Base-by-base conservation (phyloP, 23 tunicate species). In the Styela plicata region DNA sequence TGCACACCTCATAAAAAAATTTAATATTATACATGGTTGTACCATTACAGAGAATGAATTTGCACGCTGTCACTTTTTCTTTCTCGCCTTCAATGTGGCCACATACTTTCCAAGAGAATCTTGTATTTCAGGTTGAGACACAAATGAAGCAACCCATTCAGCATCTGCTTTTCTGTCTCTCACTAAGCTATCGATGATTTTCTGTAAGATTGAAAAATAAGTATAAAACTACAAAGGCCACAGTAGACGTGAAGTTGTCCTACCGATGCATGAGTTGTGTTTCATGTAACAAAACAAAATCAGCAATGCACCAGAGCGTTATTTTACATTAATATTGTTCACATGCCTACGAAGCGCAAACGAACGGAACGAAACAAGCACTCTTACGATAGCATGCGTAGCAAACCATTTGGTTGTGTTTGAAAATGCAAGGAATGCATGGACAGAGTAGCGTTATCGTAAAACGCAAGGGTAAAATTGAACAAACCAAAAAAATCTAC, bases 21-120 rank as follows among this genome's bases (percentile, higher is more conserved):
- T n/a, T n/a, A n/a, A n/a, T n/a, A n/a, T n/a, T n/a, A n/a, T n/a
- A n/a, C n/a, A n/a, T n/a, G n/a, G n/a, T n/a, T n/a, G n/a, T n/a
- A n/a, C n/a, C n/a, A n/a, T n/a, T n/a, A n/a, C n/a, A n/a, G n/a
- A n/a, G n/a, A n/a, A n/a, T n/a, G n/a, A n/a, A n/a, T n/a, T n/a
- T n/a, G n/a, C n/a, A n/a, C n/a, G n/a, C n/a, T n/a, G n/a, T 44
- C 13, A 44, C 57, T 83, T 73, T n/a, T 83, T 74, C 53, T 86
- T 86, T 69, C 63, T 73, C 27, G 69, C 34, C 63, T 91, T 91
- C 27, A 91, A 67, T 3, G 32, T 36, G 63, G 87, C 53, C 71
- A 91, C 62, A 69, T 91, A 91, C 23, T 34, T 44, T 20, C 86
- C 97, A 31, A 91, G 44, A 7, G 74, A 84, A 28, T 71, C 66